Evolutionary conservation across 2,888 invertebrate species (phyloP).

Genomic region (Heliconius erato): DNA sequence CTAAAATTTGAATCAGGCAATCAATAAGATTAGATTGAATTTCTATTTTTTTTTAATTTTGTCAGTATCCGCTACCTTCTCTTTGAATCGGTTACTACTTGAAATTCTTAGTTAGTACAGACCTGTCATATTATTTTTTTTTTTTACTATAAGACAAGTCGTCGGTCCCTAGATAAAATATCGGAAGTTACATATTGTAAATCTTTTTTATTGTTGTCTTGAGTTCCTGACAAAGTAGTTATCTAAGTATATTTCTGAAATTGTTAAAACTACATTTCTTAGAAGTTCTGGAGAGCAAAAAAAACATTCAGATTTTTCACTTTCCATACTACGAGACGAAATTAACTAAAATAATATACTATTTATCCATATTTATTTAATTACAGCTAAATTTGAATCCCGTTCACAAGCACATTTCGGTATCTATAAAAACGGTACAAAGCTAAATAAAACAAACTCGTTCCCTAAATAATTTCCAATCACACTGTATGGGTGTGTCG

Average conservation of each 20-base stretch:
- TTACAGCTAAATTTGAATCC: not conserved
- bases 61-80: not conserved
- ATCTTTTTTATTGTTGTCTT: not conserved
- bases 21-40: not conserved
- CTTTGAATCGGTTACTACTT: not conserved
- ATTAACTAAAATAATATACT: not conserved
- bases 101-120: not conserved
- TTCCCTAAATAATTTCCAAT: conserved; percentile 30
- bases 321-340: too few relatives aligned
- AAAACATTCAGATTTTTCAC: too few relatives aligned
- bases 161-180: too few relatives aligned
- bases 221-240: not conserved
- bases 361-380: not conserved
- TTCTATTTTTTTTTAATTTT: not conserved
- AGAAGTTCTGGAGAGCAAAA: too few relatives aligned
- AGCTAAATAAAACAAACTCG: conserved; percentile 12
- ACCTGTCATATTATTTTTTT: too few relatives aligned
- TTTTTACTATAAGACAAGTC: too few relatives aligned
- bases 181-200: too few relatives aligned
- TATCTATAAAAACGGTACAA: conserved; percentile 10
- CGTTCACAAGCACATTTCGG: not conserved
- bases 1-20: not conserved
- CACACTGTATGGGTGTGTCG: conserved; percentile 30
- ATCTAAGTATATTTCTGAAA: too few relatives aligned
- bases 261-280: too few relatives aligned